Evolutionary conservation across 2,888 invertebrate genomes (phyloP), one percentile per base, ranked within the genome.

Genomic region (Magallana nippona): DNA sequence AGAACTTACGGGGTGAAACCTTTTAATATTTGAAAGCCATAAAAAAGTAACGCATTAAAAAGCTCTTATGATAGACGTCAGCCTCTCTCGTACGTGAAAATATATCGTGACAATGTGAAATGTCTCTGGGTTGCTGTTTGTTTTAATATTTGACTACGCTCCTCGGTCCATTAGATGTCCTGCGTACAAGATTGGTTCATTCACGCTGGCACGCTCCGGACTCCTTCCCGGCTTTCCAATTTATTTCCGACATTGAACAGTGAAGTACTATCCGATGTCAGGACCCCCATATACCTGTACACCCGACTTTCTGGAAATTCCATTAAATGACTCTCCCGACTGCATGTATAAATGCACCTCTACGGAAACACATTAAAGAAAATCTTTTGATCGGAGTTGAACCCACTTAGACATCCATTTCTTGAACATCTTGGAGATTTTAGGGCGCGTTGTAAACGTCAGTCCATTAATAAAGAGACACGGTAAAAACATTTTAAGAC

Each of bases 311-410:
- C 79, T 55, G 79, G 27, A 22, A 78, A 79, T 78, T 60, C 82
- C 86, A 84, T 84, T 86, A 84, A 86, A 86, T 77, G 77, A 58
- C 81, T 79, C 84, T 83, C 78, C 44, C 63, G 58, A 83, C 81
- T 82, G 84, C 83, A 83, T 78, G 81, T 84, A 78, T 81, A 84
- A 71, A 84, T 84, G 84, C 81, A 84, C 78, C 71, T 83, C 77
- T 78, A 80, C 89, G 89, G 89, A 89, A 89, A 85, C 84, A 84
- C 89, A 88, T 89, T 89, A 88, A 84, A 84, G 80, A 83, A 78
- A 82, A 82, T 85, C 85, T 83, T 86, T 86, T 85, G 87, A 88
- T 88, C 86, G 83, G 83, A 81, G 57, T 84, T 84, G 71, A 81
- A 63, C 83, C 84, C 85, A 86, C 86, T 86, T 86, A 86, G 84